A percentile compares a stretch with the other conserved stretches of the same genome.
phyloP scores from a whole-genome alignment of 2,797 vertebrate species.

The Sciurus carolinensis region DNA sequence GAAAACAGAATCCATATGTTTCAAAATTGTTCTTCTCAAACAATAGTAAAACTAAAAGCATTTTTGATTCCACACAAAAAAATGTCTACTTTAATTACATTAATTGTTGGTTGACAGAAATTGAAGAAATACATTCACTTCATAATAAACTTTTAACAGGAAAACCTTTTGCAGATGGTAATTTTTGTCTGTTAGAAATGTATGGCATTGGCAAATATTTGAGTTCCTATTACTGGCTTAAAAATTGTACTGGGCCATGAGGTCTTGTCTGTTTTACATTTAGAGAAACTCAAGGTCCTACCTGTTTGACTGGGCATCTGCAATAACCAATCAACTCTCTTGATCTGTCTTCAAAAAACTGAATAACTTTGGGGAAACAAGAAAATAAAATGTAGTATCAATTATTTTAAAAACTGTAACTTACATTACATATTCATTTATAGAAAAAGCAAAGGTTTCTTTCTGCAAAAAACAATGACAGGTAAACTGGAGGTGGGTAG shows the following conservation, averaged over 20 bases:
- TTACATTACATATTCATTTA: background rate
- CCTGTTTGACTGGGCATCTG: background rate
- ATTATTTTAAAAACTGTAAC: background rate
- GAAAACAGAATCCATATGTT: conserved; percentile 59
- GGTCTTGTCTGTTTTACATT: fast-evolving
- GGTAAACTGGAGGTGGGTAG: background rate
- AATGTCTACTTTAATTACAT: conserved; percentile 12
- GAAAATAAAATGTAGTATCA: conserved; percentile 24
- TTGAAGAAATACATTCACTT: conserved; percentile 53
- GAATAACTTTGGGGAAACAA: background rate
- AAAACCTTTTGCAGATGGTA: background rate
- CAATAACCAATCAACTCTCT: background rate
- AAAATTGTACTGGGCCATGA: fast-evolving
- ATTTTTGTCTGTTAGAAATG: conserved; percentile 40
- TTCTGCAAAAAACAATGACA: background rate
- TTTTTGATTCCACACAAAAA: background rate
- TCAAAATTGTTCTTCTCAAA: conserved; percentile 43
- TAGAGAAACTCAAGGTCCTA: background rate
- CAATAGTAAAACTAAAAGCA: conserved; percentile 52
- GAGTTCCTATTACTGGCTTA: background rate
- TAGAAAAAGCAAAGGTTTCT: background rate
- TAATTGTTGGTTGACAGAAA: conserved; percentile 58
- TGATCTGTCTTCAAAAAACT: background rate
- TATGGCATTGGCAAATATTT: background rate
- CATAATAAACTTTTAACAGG: background rate